Evolutionary conservation across 2,888 invertebrate genomes (phyloP), one percentile per base, ranked within the genome.

Genomic region (Matsumyia berberina): DNA sequence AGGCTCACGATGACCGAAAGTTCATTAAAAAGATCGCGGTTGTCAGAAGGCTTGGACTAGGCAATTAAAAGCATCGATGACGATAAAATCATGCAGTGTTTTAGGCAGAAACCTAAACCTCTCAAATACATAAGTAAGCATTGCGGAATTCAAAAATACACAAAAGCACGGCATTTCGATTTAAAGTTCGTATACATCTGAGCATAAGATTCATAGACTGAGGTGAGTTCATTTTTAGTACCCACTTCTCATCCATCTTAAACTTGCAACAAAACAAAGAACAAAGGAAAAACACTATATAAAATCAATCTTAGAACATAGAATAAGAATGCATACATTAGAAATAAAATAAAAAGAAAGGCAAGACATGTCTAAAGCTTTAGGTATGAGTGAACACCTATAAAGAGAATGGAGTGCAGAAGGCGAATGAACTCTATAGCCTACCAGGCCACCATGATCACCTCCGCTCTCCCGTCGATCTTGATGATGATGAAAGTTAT

Each of bases 341-440:
- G 39, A 64, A 39, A 64, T 15, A 55, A 57, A 12, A 3, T 1
- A 55, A 4, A 60, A 55, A 69, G 74, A 76, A 70, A 70, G 64
- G 70, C 57, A n/a, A n/a, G n/a, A 12, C 37, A 44, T 51, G 7
- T 33, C 24, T 57, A 46, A 24, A 24, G 51, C 31, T 53, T 11
- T 39, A 57, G 51, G 31, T 64, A 67, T 49, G 42, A 64, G 49
- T 44, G 55, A 85, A 73, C 70, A 73, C 31, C 44, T 51, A 73
- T 62, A 73, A 58, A 69, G 69, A 69, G 89, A 90, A 89, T 90
- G 88, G 89, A 90, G 90, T 90, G 90, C 90, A 90, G 89, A 89
- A 90, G 90, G 90, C 90, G 90, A 90, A 90, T 90, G 90, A 90
- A 90, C 90, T 89, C 89, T 88, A 87, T 67, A 86, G 88, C 87